These are phyloP conservation scores for Littorina saxatilis DNA, from an alignment of 1,140 invertebrate species.

Conservation along the genomic window DNA sequence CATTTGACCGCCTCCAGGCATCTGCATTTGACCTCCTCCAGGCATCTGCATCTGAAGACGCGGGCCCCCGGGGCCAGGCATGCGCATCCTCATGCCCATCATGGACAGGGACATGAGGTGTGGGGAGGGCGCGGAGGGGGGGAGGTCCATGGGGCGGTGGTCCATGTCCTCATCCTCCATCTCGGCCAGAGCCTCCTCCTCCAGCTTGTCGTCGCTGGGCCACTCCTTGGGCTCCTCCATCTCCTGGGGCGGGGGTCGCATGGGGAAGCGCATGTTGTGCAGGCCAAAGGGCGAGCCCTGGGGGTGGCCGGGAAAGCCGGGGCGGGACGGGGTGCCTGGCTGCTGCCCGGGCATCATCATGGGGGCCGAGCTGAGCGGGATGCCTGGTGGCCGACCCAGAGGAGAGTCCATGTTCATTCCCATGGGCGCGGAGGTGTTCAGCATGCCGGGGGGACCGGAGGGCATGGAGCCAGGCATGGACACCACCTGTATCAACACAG, in stretches of 20 bases:
- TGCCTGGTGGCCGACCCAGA: background rate
- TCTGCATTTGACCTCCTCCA: too few relatives aligned
- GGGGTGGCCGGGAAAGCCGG: background rate
- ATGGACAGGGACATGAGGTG: conserved; percentile 1
- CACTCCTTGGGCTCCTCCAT: conserved; percentile 30
- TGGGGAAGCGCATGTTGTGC: conserved; percentile 12
- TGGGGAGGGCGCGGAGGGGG: background rate
- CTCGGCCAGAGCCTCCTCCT: conserved; percentile 35
- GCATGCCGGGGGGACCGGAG: background rate
- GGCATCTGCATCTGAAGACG: background rate
- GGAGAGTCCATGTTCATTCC: background rate
- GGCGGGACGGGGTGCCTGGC: background rate
- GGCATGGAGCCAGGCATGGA: conserved; percentile 1
- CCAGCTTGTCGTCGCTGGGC: conserved; percentile 31
- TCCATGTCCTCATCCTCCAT: conserved; percentile 34
- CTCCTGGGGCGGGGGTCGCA: conserved; percentile 9
- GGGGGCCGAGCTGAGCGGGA: background rate
- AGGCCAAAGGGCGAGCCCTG: background rate
- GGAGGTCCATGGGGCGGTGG: background rate
- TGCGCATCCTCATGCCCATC: conserved; percentile 16
- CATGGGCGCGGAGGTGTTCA: background rate
- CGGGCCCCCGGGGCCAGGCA: background rate
- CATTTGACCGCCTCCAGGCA: too few relatives aligned
- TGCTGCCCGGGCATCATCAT: conserved; percentile 16
- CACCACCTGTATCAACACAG: conserved; percentile 21